Percentiles rank a stretch among this genome's conserved stretches.
These are phyloP conservation scores for Tapirus indicus DNA, from an alignment of 2,797 vertebrate species.

Conservation along the genomic window DNA sequence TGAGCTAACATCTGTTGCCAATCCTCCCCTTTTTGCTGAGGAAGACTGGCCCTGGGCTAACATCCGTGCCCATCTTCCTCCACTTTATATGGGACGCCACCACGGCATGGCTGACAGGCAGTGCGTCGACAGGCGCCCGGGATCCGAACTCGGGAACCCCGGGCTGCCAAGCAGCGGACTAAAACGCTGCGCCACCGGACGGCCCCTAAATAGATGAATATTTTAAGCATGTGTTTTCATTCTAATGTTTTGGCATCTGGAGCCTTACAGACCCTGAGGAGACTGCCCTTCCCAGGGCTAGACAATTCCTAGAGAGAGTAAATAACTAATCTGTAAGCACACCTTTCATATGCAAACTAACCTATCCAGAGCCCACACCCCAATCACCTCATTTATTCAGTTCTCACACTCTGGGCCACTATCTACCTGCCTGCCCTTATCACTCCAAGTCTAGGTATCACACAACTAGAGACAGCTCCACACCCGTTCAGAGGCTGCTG, in stretches of 20 bases:
- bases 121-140: too few species aligned
- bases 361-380: background rate
- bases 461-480: background rate
- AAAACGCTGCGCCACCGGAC: too few species aligned
- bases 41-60: too few species aligned
- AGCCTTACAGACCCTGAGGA: background rate
- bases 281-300: background rate
- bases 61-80: too few species aligned
- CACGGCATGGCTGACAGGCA: too few species aligned
- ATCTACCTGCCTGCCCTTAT: background rate
- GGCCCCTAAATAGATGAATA: background rate
- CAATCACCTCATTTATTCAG: background rate
- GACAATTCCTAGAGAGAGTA: background rate
- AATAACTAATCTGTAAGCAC: background rate
- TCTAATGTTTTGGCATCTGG: background rate
- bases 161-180: too few species aligned
- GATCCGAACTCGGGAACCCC: too few species aligned
- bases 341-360: background rate
- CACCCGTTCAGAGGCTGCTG: too few species aligned
- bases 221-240: background rate
- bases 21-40: too few species aligned
- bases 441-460: background rate
- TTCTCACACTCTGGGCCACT: background rate
- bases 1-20: too few species aligned
- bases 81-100: too few species aligned